A percentile compares a stretch with the other conserved stretches of the same genome.
phyloP scores from a whole-genome alignment of 2,888 invertebrate genomes.

The Amblyjoppa fuscipennis region DNA sequence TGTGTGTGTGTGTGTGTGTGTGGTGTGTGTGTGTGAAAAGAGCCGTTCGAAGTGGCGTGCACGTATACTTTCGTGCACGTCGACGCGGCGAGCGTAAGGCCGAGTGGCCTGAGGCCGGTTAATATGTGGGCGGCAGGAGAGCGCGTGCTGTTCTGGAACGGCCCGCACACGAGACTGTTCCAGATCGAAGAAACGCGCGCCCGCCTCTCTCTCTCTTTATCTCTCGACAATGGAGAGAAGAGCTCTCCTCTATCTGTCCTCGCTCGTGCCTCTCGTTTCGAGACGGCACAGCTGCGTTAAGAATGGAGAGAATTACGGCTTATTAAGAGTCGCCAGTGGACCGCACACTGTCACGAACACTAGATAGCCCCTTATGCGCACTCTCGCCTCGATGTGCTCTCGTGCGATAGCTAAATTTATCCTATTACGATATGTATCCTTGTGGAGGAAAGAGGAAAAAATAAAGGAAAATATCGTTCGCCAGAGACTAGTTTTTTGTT shows the following conservation, averaged over 20 bases:
- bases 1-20: no score
- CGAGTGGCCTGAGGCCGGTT: slow-evolving; percentile 22
- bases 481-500: no score
- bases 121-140: slow-evolving; percentile 37
- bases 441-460: not conserved
- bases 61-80: not conserved
- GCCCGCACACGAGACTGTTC: slow-evolving; percentile 26
- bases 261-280: slow-evolving; percentile 46
- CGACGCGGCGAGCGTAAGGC: slow-evolving; percentile 25
- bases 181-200: slow-evolving; percentile 45
- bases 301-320: slow-evolving; percentile 38
- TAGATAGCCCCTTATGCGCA: no score
- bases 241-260: not conserved
- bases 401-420: slow-evolving; percentile 8
- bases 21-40: slow-evolving; percentile 7
- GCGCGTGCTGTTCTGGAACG: slow-evolving; percentile 38
- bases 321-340: slow-evolving; percentile 25
- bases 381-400: not conserved
- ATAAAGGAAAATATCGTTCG: no score
- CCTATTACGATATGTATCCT: not conserved
- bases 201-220: not conserved
- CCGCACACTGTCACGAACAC: slow-evolving; percentile 13
- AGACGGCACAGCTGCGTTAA: slow-evolving; percentile 34
- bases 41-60: slow-evolving; percentile 8
- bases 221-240: slow-evolving; percentile 41